Evolutionary conservation across 2,113 vertebrate species (phyloP).

Genomic region (Dicentrarchus labrax): DNA sequence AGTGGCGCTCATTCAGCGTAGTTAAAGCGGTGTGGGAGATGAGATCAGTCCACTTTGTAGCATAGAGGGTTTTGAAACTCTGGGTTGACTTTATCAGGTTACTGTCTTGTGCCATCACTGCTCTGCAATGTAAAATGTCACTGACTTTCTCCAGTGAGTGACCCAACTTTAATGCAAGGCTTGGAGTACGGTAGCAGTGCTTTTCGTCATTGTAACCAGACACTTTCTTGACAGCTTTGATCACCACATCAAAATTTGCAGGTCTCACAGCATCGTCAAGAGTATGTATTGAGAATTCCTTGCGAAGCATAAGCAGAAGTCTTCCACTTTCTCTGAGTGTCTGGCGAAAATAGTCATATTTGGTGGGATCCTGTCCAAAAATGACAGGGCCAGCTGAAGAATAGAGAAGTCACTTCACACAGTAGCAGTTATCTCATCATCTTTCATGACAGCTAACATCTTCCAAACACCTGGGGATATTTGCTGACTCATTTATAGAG

Average conservation of each 20-base stretch:
- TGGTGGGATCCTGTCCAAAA: too few relatives aligned
- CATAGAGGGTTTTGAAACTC: slow-evolving; percentile 38
- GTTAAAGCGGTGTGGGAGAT: slow-evolving; percentile 32
- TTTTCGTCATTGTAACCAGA: slow-evolving; percentile 33
- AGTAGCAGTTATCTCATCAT: too few relatives aligned
- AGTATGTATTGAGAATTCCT: slow-evolving; percentile 5
- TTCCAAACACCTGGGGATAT: too few relatives aligned
- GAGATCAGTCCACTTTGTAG: slow-evolving; percentile 37
- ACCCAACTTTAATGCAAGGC: slow-evolving; percentile 24
- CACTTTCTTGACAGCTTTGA: slow-evolving; percentile 22
- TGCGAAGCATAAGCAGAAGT: slow-evolving; percentile 9
- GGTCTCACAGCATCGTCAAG: slow-evolving; percentile 31
- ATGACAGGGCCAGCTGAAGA: too few relatives aligned
- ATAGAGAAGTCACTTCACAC: too few relatives aligned
- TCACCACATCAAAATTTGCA: slow-evolving; percentile 12
- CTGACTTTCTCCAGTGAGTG: slow-evolving; percentile 39
- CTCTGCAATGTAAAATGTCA: slow-evolving; percentile 52
- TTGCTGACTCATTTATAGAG: too few relatives aligned
- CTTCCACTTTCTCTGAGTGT: too few relatives aligned
- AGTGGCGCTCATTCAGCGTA: too few relatives aligned
- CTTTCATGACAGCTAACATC: too few relatives aligned
- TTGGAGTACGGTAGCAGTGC: slow-evolving; percentile 19
- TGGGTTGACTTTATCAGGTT: slow-evolving; percentile 32
- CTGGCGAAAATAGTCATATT: too few relatives aligned
- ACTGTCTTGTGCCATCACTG: slow-evolving; percentile 41